These are phyloP conservation scores for Dipus sagitta DNA, from an alignment of 2,797 vertebrate genomes.

Conservation along the genomic window DNA sequence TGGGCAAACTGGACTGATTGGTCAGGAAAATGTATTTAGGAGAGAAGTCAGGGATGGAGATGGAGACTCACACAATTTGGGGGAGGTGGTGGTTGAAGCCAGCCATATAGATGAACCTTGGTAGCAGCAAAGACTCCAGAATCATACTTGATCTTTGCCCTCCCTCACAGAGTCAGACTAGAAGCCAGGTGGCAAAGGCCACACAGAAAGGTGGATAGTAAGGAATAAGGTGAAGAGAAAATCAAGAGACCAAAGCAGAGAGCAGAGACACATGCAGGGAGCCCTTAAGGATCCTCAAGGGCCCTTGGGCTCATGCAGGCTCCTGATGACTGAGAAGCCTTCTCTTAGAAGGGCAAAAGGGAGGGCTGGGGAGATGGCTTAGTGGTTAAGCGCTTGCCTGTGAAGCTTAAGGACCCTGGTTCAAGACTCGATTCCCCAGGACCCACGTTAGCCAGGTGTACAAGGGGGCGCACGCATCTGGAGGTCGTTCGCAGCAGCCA, in stretches of 20 bases:
- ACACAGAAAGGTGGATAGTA: neutral
- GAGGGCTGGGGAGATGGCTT: too few species aligned
- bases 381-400: too few species aligned
- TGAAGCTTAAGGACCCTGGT: too few species aligned
- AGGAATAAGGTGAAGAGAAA: neutral
- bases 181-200: neutral
- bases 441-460: too few species aligned
- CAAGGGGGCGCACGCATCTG: too few species aligned
- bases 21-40: neutral
- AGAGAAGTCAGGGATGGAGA: neutral
- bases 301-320: neutral
- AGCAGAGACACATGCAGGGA: rapidly evolving
- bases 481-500: too few species aligned
- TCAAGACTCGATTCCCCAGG: too few species aligned
- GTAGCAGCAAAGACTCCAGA: neutral
- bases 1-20: neutral
- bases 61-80: neutral
- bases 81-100: neutral
- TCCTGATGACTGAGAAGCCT: neutral
- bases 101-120: neutral
- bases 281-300: neutral
- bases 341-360: neutral
- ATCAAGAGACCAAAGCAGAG: neutral
- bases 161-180: neutral
- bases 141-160: neutral